Evolutionary conservation across 2,113 vertebrate species (phyloP), one percentile per base, ranked within the genome.

Genomic region (Psilopsiagon aymara): DNA sequence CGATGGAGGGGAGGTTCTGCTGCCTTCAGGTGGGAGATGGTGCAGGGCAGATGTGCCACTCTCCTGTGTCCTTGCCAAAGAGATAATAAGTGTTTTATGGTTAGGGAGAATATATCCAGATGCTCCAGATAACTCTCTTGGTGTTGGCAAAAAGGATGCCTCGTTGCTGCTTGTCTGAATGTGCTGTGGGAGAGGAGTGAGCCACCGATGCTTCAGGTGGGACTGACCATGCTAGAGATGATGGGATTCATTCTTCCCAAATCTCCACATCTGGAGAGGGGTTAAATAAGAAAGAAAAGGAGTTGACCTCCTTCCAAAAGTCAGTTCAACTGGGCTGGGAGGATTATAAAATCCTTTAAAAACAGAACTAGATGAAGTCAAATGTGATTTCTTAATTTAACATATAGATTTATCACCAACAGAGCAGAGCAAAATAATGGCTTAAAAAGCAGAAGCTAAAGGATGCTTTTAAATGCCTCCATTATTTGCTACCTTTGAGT

Each of bases 351-450:
- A 78, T 83, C 75, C 53, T 41, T 79, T 63, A 75, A 69, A 88
- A 75, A 41, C 43, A 79, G 86, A 53, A 16, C 9, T 76, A 82
- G 47, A 47, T 66, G 78, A 70, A 88, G 28, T 92, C 27, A 67
- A 79, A 86, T 85, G 19, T 70, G 52, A 81, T 97, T 96, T 83
- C 69, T 91, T 86, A 93, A 76, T 95, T 94, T 33, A 91, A 92
- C 0, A 0, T 67, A 31, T 70, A 23, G 91, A 70, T 94, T 93
- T 88, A 82, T 93, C 64, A 83, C 81, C 79, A 92, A 24, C 31
- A 43, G 82, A 64, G n/a, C 64, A 86, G 43, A 77, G 64, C 47
- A 66, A 92, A 94, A 81, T 77, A 86, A 88, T 55, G 29, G 81
- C 43, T 27, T 67, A 31, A 47, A 74, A 88, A 82, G 73, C 43